phyloP scores from a whole-genome alignment of 2,113 vertebrate species.

The Sylvia atricapilla region DNA sequence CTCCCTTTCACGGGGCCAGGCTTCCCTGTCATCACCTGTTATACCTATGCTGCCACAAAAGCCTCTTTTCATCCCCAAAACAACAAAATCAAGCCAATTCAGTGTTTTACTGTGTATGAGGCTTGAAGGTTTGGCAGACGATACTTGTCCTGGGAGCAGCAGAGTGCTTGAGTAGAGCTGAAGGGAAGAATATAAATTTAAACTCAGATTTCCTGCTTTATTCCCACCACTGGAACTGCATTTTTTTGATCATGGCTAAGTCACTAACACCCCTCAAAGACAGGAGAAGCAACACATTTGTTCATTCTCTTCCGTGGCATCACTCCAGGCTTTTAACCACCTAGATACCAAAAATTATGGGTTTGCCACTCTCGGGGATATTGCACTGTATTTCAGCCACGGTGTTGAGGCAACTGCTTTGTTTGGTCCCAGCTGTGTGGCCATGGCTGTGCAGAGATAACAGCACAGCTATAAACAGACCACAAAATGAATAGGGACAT shows the following conservation, averaged over 20 bases:
- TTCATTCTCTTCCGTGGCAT: not conserved
- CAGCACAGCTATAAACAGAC: not conserved
- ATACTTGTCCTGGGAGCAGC: not conserved
- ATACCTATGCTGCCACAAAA: not conserved
- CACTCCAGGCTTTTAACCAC: not conserved
- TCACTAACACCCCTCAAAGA: not conserved
- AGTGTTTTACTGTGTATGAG: not conserved
- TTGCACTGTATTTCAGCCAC: not conserved
- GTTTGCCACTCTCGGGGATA: not conserved
- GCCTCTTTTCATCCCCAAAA: not conserved
- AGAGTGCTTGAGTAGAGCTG: not conserved
- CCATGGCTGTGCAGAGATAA: not conserved
- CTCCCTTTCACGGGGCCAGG: rapidly evolving
- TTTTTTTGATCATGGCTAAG: not conserved
- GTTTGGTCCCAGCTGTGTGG: not conserved
- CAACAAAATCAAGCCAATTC: not conserved
- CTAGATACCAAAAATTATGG: not conserved
- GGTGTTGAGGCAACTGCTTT: not conserved
- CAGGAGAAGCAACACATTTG: not conserved
- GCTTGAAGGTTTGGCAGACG: not conserved
- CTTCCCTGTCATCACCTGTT: not conserved
- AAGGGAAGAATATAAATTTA: not conserved
- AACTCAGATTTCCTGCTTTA: not conserved
- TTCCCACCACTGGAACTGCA: not conserved
- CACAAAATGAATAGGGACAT: not conserved